Evolutionary conservation across 2,888 invertebrate genomes (phyloP).

Genomic region (Melinopterus prodromus): DNA sequence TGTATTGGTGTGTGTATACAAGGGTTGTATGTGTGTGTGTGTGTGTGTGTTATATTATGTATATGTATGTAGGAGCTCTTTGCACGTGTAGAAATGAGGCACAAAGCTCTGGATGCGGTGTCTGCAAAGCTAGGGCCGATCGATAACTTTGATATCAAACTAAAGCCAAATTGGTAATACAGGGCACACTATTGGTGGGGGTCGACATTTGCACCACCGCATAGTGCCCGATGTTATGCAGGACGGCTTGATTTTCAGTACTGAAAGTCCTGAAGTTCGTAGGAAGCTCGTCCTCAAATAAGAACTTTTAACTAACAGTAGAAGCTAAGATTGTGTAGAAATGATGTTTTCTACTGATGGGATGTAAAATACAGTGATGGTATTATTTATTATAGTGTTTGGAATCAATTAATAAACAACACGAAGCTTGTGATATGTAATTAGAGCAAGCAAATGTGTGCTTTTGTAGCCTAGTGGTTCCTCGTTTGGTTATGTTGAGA

Average conservation of each 20-base stretch:
- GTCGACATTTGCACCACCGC: conserved; percentile 4
- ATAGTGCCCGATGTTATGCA: background rate
- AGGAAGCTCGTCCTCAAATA: background rate
- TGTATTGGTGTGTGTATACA: too few relatives aligned
- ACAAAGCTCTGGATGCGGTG: background rate
- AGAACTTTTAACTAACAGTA: too few relatives aligned
- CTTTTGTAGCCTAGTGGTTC: too few relatives aligned
- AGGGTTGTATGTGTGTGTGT: too few relatives aligned
- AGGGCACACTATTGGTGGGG: background rate
- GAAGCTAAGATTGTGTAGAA: background rate
- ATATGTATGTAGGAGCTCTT: background rate
- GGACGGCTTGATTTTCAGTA: background rate
- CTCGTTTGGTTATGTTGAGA: too few relatives aligned
- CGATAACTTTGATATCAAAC: background rate
- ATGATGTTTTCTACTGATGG: background rate
- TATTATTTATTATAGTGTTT: too few relatives aligned
- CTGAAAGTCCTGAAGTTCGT: background rate
- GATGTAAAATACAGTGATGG: too few relatives aligned
- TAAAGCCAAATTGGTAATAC: conserved; percentile 4
- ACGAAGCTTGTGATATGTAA: too few relatives aligned
- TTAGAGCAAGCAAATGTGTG: too few relatives aligned
- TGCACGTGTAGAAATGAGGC: background rate
- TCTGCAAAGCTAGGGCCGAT: background rate
- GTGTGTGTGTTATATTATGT: background rate
- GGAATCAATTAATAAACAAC: too few relatives aligned